Evolutionary conservation across 2,888 invertebrate genomes (phyloP), one percentile per base, ranked within the genome.

Genomic region (Dinocampus coccinellae): DNA sequence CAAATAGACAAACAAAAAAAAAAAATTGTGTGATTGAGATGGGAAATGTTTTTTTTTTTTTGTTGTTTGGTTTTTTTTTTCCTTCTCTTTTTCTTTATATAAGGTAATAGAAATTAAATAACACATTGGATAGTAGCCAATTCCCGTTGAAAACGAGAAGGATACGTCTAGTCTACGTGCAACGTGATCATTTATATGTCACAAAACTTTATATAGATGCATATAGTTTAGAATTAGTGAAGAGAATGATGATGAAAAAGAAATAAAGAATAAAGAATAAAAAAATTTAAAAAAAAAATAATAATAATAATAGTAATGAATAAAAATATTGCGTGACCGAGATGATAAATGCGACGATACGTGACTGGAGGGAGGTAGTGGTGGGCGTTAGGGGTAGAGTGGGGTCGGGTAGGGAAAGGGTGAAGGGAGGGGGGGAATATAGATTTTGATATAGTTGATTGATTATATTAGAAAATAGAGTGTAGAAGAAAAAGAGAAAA

Each of bases 121-220:
- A 58, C 33, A 33, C n/a, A 36, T 36, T 34, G 36, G 36, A 57
- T 36, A 39, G 66, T 39, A 42, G 10, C 20, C 42, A 20, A 57
- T 58, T 39, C 42, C 58, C 58, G 67, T 57, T 29, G 64, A 11
- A 57, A 57, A 58, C 34, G 65, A 60, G 58, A 63, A 74, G 42
- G 60, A 65, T 62, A 76, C 73, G 72, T 75, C 76, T 76, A 76
- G 76, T 77, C 75, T 69, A 73, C 74, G 76, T 72, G 71, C 73
- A 67, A 72, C 68, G 69, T 67, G 65, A 64, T 55, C 16, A 39
- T 47, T 47, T 47, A 47, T 55, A 26, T 39, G 66, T 66, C 66
- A 65, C 65, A 33, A 22, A n/a, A 65, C 65, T 53, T 53, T 33
- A 47, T 55, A 47, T 26, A 34, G 52, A 58, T 36, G 22, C 6